A percentile compares a stretch with the other conserved stretches of the same genome.
phyloP scores from a whole-genome alignment of 2,888 invertebrate species.

The Strigamia maritima region DNA sequence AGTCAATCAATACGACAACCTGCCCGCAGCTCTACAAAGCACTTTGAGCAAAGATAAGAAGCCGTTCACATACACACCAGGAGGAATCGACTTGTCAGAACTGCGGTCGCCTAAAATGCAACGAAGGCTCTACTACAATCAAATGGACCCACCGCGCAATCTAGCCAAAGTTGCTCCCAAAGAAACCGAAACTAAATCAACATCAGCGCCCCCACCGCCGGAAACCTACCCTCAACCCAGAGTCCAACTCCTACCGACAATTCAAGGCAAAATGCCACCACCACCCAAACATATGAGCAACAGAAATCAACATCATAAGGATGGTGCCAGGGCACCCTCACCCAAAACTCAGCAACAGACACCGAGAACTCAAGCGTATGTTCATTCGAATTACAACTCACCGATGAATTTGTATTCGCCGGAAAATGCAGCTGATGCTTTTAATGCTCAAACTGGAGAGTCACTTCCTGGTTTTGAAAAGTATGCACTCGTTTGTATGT shows the following conservation, averaged over 20 bases:
- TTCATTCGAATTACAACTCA: constrained; percentile 50
- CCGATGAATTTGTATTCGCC: constrained; percentile 50
- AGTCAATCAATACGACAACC: constrained; percentile 42
- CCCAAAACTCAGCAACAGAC: constrained; percentile 12
- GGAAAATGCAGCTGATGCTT: constrained; percentile 47
- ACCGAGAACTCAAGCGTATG: constrained; percentile 48
- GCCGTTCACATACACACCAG: constrained; percentile 94
- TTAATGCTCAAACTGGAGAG: constrained; percentile 46
- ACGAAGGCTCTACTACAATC: constrained; percentile 41
- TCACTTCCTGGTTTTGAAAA: constrained; percentile 16
- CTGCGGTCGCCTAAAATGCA: constrained; percentile 82
- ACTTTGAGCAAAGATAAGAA: constrained; percentile 89
- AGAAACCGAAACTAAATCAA: constrained; percentile 38
- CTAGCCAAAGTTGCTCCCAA: constrained; percentile 47
- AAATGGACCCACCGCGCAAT: constrained; percentile 43
- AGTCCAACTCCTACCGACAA: background rate
- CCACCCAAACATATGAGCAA: constrained; percentile 45
- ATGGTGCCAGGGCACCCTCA: constrained; percentile 61
- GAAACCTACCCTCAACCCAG: constrained; percentile 38
- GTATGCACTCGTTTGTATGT: background rate
- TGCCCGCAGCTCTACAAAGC: constrained; percentile 81
- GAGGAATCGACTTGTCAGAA: constrained; percentile 84
- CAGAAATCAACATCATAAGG: constrained; percentile 47
- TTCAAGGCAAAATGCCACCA: constrained; percentile 28
- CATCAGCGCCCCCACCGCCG: constrained; percentile 41